Conservation (phyloP, 2,888 invertebrate genomes). For the Ectemnius cavifrons region DNA sequence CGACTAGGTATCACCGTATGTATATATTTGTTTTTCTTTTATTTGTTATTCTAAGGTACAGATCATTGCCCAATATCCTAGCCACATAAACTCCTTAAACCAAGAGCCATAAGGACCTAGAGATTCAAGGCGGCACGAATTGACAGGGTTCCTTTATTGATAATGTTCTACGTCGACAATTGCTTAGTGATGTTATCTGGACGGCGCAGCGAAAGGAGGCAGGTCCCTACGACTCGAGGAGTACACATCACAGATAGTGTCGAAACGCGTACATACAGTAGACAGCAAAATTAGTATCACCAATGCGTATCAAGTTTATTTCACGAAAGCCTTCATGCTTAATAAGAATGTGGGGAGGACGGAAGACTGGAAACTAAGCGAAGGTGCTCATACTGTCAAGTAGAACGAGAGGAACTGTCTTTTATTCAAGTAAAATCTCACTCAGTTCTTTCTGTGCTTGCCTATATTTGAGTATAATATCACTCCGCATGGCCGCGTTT, state of each 20-base stretch:
- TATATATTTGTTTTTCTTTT: conserved; percentile 60
- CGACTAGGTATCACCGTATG: conserved; percentile 65
- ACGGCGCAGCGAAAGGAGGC: conserved; percentile 37
- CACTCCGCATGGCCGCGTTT: neutral
- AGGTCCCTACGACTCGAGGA: conserved; percentile 60
- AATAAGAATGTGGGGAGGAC: conserved; percentile 10
- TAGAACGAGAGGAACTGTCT: too few relatives aligned
- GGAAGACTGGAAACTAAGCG: conserved; percentile 12
- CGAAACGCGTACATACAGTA: conserved; percentile 37
- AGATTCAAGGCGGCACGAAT: conserved; percentile 11
- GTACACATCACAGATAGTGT: conserved; percentile 51
- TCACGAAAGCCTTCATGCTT: conserved; percentile 17
- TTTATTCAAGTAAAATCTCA: too few relatives aligned
- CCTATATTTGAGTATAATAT: neutral
- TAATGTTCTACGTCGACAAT: conserved; percentile 25
- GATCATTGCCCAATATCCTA: conserved; percentile 70
- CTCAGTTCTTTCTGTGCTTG: too few relatives aligned
- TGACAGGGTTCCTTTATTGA: conserved; percentile 11
- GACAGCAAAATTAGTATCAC: conserved; percentile 46
- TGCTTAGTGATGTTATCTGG: conserved; percentile 17
- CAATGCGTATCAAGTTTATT: conserved; percentile 36
- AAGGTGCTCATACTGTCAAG: neutral
- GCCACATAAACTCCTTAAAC: conserved; percentile 57
- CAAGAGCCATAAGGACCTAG: conserved; percentile 64
- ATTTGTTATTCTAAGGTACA: conserved; percentile 66